Base-by-base conservation (phyloP, 2,797 vertebrate genomes). In the Myotis myotis region DNA sequence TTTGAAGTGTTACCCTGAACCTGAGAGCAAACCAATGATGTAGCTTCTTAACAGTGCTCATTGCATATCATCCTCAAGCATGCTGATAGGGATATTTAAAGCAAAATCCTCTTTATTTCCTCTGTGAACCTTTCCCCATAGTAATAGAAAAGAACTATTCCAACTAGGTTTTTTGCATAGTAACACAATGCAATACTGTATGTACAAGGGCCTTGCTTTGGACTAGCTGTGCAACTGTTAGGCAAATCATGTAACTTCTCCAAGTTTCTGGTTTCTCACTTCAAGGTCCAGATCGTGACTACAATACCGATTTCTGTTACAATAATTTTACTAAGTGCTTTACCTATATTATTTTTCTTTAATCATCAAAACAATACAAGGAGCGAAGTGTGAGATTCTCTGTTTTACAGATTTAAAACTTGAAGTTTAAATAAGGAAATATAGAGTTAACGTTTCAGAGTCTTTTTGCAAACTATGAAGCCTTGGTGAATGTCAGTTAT, bases 211-310 rank as follows among this genome's bases (percentile, higher is more conserved):
- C 44, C 1, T 72, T 64, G 23, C n/a, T 97, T 74, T 75, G 55
- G 74, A 75, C 51, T 30, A 57, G 33, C 28, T 75, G 10, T 38
- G 23, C 33, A 82, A 15, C n/a, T 60, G 1, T 74, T 82, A 78
- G 55, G 74, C 33, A 74, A 81, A 55, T 79, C 75, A 74, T 47
- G 60, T 70, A 70, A 49, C 22, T 41, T 89, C 5, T 84, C 66
- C 5, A 83, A 68, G 33, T 95, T 95, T 90, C 66, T 91, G 3
- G 81, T 60, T 96, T 87, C 72, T 87, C 25, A 33, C 13, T 80
- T 88, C 44, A 71, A 36, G 89, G 41, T 66, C 36, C 33, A 90
- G 75, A 64, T 64, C 6, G 30, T 81, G 53, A 93, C 70, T 51
- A 68, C 33, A 81, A 5, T 93, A 53, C 55, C 0, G 0, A 8